Evolutionary conservation across 2,113 vertebrate species (phyloP).

Genomic region (Mustelus asterias): DNA sequence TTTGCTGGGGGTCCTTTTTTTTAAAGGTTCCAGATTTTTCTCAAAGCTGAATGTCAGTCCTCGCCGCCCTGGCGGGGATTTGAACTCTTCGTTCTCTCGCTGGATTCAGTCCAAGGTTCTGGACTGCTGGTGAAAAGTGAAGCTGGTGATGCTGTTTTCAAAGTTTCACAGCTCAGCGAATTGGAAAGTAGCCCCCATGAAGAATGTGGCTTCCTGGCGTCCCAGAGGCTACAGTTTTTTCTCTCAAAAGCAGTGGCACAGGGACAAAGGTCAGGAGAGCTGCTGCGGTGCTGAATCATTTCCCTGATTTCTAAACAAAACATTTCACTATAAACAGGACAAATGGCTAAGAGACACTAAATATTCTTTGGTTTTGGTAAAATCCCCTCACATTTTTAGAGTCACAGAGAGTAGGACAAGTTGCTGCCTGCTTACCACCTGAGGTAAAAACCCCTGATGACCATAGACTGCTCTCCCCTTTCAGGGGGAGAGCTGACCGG

Average conservation of each 20-base stretch:
- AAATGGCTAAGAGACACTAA: neutral
- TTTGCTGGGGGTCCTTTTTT: neutral
- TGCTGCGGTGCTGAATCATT: neutral
- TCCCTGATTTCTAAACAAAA: neutral
- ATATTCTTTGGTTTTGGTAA: neutral
- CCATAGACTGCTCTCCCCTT: too few relatives aligned
- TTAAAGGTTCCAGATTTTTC: neutral
- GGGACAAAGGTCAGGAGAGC: neutral
- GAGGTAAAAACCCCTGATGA: too few relatives aligned
- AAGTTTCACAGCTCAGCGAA: neutral
- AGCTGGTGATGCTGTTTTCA: neutral
- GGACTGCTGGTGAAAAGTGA: neutral
- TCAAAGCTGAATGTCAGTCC: neutral
- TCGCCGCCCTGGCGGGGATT: neutral
- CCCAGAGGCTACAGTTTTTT: neutral
- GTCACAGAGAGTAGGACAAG: neutral
- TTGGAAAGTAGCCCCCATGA: neutral
- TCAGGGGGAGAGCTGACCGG: too few relatives aligned
- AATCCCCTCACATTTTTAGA: neutral
- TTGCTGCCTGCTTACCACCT: too few relatives aligned
- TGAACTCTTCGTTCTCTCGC: neutral
- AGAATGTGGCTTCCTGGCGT: neutral
- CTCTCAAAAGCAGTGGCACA: neutral
- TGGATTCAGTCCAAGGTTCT: neutral
- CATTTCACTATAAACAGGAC: neutral